phyloP scores from a whole-genome alignment of 1,140 invertebrate species.

The Sipha flava region DNA sequence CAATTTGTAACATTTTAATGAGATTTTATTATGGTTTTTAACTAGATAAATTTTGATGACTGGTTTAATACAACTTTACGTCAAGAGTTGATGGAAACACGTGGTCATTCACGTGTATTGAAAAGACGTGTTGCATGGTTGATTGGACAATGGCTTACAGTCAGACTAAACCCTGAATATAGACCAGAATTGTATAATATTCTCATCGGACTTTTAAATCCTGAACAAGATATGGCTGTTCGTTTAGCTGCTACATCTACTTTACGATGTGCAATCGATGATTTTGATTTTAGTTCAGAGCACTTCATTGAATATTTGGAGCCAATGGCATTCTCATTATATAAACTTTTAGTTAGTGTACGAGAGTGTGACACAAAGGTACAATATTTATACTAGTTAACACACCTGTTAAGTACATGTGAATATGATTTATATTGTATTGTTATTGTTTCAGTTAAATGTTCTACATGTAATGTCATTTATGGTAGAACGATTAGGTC shows the following conservation, averaged over 20 bases:
- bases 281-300: constrained; percentile 83
- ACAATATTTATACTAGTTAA: constrained; percentile 35
- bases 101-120: constrained; percentile 79
- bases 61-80: constrained; percentile 81
- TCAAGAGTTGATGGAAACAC: constrained; percentile 70
- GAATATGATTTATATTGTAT: not conserved
- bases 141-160: constrained; percentile 74
- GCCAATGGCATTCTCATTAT: constrained; percentile 65
- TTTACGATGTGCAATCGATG: constrained; percentile 73
- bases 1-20: no score
- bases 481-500: constrained; percentile 76
- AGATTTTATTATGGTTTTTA: no score
- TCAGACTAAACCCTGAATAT: constrained; percentile 70
- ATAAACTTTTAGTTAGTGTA: constrained; percentile 75
- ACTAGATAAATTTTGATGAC: constrained; percentile 76
- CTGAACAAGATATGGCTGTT: constrained; percentile 38
- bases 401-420: not conserved
- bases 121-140: constrained; percentile 80
- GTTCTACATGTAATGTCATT: constrained; percentile 82
- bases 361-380: constrained; percentile 89
- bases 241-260: constrained; percentile 63
- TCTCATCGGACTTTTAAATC: constrained; percentile 60
- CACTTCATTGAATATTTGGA: constrained; percentile 76
- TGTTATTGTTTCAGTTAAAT: constrained; percentile 58
- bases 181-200: constrained; percentile 72